Base-by-base conservation (phyloP, 2,888 invertebrate genomes). In the Bedellia somnulentella region DNA sequence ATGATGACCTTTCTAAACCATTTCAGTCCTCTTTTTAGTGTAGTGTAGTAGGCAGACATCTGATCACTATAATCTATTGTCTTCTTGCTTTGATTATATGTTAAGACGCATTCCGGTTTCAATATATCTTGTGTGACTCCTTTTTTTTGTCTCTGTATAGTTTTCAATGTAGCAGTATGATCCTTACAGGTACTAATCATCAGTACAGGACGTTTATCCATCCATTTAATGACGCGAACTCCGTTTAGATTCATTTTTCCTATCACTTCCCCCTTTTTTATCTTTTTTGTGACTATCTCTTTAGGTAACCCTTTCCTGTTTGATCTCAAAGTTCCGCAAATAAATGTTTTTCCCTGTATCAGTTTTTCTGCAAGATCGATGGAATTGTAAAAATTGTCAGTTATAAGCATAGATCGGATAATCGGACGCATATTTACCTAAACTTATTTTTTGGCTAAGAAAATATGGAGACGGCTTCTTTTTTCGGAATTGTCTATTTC, bases 1-100 rank as follows among this genome's bases (percentile, higher is more conserved):
- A 53, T 43, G 15, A 35, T 52, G 23, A 53, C 23, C 34, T 55
- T 57, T 35, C 35, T 46, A 31, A 48, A 52, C 56, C 57, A 57
- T 32, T 53, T 18, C 5, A 54, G 35, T 10, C 46, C 44, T 39
- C 51, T 18, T 18, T 18, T 18, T 18, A 18, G 9, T 9, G 18
- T 18, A 18, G 18, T 6, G 9, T 18, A 18, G 33, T 46, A 47
- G 4, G 47, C 25, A 10, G 37, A 30, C 46, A 51, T 49, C 35
- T 54, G 55, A 32, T 57, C 51, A 21, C 39, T 43, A 35, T 52
- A 31, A 33, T 55, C 50, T 9, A 56, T 49, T 13, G 51, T 39
- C 15, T 39, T 35, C 45, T 55, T 56, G 5, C 41, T 38, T 32
- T 39, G 40, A 37, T 56, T 53, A 36, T 57, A 55, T 29, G 38